These are phyloP conservation scores for Gorsachius magnificus DNA, from an alignment of 2,797 vertebrate genomes.

Conservation along the genomic window DNA sequence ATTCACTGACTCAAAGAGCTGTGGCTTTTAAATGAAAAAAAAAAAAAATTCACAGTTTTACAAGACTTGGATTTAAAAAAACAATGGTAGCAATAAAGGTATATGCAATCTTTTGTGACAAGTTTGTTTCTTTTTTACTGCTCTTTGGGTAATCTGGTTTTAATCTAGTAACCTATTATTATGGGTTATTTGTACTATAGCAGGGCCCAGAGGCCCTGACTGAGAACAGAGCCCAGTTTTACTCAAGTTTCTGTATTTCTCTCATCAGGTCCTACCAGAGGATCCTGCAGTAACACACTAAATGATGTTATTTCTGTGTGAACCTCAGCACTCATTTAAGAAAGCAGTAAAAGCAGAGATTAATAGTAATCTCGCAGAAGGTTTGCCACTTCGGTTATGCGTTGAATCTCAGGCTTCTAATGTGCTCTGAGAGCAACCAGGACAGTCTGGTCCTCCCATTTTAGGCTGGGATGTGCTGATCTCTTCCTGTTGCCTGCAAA, in stretches of 20 bases:
- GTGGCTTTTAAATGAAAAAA: background rate
- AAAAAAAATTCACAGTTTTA: background rate
- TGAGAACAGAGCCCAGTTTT: background rate
- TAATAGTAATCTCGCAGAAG: background rate
- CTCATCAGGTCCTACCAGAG: background rate
- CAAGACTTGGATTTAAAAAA: background rate
- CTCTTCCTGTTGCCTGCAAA: background rate
- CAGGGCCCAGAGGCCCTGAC: background rate
- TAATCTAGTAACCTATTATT: background rate
- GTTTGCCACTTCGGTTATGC: background rate
- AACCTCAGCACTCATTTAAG: background rate
- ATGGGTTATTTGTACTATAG: background rate
- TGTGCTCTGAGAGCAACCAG: background rate
- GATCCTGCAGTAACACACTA: background rate
- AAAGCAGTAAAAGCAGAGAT: background rate
- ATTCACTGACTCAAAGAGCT: background rate
- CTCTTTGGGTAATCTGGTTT: background rate
- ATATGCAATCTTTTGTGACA: background rate
- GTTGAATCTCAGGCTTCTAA: background rate
- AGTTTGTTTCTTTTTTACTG: background rate
- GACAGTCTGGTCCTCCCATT: accelerated
- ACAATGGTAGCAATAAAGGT: background rate
- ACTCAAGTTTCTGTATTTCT: background rate
- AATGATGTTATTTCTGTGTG: background rate
- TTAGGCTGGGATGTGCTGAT: background rate